Percentiles rank a stretch among this genome's conserved stretches.
phyloP scores from a whole-genome alignment of 37 sponge, comb jelly and placozoan genomes.

The Aplysina aerophoba region DNA sequence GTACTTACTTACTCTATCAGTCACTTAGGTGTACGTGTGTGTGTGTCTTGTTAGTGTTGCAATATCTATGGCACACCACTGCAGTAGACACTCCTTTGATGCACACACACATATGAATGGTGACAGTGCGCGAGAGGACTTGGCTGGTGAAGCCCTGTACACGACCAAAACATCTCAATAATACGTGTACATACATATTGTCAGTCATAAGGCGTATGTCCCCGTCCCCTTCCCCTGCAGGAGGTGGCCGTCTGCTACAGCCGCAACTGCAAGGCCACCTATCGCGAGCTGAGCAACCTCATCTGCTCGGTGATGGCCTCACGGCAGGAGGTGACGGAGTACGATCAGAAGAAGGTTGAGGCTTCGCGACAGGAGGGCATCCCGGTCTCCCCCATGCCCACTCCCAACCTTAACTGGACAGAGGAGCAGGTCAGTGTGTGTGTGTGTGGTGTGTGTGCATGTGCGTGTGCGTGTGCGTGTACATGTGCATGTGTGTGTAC shows the following conservation, averaged over 20 bases:
- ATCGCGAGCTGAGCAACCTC: constrained; percentile 80
- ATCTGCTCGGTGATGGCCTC: constrained; percentile 77
- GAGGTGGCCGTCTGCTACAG: constrained; percentile 80
- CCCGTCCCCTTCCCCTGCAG: not conserved
- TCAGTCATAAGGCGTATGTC: too few relatives aligned
- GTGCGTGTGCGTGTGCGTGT: constrained; percentile 22
- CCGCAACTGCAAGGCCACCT: constrained; percentile 77
- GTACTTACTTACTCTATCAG: too few relatives aligned
- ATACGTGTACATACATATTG: too few relatives aligned
- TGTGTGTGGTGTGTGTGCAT: not conserved
- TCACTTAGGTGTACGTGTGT: too few relatives aligned
- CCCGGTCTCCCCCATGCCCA: constrained; percentile 2
- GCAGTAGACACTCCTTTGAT: too few relatives aligned
- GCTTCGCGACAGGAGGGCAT: constrained; percentile 12
- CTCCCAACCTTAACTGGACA: constrained; percentile 2
- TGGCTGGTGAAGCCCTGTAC: too few relatives aligned
- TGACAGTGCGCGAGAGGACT: too few relatives aligned
- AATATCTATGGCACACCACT: too few relatives aligned
- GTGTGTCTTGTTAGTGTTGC: too few relatives aligned
- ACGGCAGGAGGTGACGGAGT: constrained; percentile 79
- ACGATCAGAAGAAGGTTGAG: constrained; percentile 73
- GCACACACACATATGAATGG: too few relatives aligned
- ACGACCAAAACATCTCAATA: too few relatives aligned
- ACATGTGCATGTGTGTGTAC: constrained; percentile 6
- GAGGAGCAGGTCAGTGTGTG: constrained; percentile 8